Evolutionary conservation across 2,797 vertebrate genomes (phyloP), one percentile per base, ranked within the genome.

Genomic region (Octomys mimax): DNA sequence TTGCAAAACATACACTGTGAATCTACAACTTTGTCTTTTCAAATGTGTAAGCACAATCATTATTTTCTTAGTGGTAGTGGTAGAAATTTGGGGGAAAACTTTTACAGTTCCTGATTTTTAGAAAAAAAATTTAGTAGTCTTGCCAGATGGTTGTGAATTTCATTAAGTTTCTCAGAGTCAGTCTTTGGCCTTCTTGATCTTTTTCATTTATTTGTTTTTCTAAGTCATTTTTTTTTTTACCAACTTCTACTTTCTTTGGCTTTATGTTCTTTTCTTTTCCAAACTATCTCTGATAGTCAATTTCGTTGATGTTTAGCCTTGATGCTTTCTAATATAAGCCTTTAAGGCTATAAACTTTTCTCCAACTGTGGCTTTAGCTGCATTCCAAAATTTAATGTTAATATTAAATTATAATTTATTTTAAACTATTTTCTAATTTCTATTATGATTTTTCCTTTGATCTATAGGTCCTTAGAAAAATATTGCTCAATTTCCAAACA

Each of bases 171-270:
- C 42, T 49, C 73, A 77, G 24, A 77, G 36, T 8, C 52, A 24
- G 0, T 39, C 21, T 71, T 85, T 78, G 14, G 64, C 70, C 31
- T 61, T 87, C 62, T 75, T 49, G 21, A 31, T 28, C 61, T 14
- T 77, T 26, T 82, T 62, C 39, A 0, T 31, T 6, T 28, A 6
- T 39, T 42, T 78, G 39, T 64, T 95, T 83, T 83, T 83, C 62
- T 59, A 70, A 75, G 81, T 73, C 46, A 49, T 52, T 95, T 68
- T 86, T 95, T 68, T 86, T 86, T 87, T 66, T 12, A 39, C 16
- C 10, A n/a, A 52, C 33, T 80, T n/a, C 28, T 54, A 54, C 19
- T 33, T 57, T 57, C 33, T 54, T 80, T 57, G 13, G 26, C 42
- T 77, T 49, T 36, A 54, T 49, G 54, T 57, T 57, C 28, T 54